Evolutionary conservation across 2,113 vertebrate genomes (phyloP), one percentile per base, ranked within the genome.

Genomic region (Periophthalmus modestus): DNA sequence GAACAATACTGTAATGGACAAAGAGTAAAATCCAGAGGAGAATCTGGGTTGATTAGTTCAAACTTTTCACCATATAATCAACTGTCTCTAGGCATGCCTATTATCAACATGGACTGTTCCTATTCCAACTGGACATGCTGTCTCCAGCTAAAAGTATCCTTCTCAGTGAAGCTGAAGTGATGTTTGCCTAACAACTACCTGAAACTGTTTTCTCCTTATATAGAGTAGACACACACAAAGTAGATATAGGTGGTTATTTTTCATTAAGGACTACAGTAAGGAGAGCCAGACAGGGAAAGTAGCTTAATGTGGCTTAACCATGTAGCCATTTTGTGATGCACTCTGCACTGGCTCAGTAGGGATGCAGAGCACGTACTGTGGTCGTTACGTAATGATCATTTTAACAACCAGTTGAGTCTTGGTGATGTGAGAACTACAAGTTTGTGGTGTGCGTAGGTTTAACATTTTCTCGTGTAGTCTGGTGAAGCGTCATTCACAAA

Each of bases 241-340:
- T 28, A 28, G 9, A 43, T 43, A 43, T 43, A 10, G 39, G 39
- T n/a, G 33, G 3, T 11, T 28, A 10, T 28, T 39, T 65, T 36
- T 9, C 7, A 36, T 61, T 36, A 1, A 65, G 33, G 34, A 65
- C 43, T 65, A 65, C 18, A 19, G 34, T 62, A 2, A 16, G 2
- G 11, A 48, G 19, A 47, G 7, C n/a, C 36, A 43, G 36, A 14
- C 12, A 39, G 21, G 18, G 21, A 52, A 9, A 15, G 21, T 12
- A 34, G 46, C 55, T 62, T 52, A 12, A 47, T 58, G 12, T 72
- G 43, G 3, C 13, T 54, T 28, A 36, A 15, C 14, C 34, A 61
- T 70, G 48, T 7, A 67, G 82, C 79, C 82, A 85, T 87, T 85
- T 82, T 83, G 74, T 50, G 78, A 67, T 61, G 69, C 11, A 33